Evolutionary conservation across 1,140 invertebrate genomes (phyloP), one percentile per base, ranked within the genome.

Genomic region (Euura lappo): DNA sequence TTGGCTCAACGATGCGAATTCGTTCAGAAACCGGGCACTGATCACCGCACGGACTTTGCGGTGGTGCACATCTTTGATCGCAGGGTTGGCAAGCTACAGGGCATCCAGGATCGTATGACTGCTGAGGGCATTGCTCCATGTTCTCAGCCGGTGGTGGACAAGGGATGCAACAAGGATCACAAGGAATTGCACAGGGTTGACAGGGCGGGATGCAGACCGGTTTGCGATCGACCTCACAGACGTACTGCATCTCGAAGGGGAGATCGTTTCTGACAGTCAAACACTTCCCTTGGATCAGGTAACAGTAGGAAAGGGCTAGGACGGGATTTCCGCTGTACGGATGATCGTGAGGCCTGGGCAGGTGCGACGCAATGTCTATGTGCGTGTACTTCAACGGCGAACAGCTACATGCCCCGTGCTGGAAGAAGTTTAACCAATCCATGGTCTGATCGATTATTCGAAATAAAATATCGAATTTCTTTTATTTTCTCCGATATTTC

Each of bases 351-450:
- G 77, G 79, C 45, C 70, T 45, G 4, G 72, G 75, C 43, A 81
- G 44, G 45, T 84, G 81, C 10, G 76, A 77, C 45, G 47, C 72
- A 43, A 86, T 79, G 70, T 86, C 85, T 72, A 86, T 81, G 75
- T 85, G 83, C 72, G 85, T 84, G 77, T 84, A 87, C 68, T 86
- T 87, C 69, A 87, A 72, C 11, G 86, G 86, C 0, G 76, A 74
- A 71, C 77, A 78, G 73, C 84, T 85, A 74, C 79, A 83, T n/a
- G 79, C 73, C 13, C 83, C 84, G 71, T 87, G 84, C 86, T 87
- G 78, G 43, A 81, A 81, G 72, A 51, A 11, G 13, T 28, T 28
- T 28, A 28, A 28, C 28, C 28, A 28, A 28, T 28, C 1, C 65
- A 76, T 2, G 81, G 82, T 47, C 83, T 82, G 1, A 77, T 81